Evolutionary conservation across 2,113 vertebrate species (phyloP).

Genomic region (Stegastes partitus): DNA sequence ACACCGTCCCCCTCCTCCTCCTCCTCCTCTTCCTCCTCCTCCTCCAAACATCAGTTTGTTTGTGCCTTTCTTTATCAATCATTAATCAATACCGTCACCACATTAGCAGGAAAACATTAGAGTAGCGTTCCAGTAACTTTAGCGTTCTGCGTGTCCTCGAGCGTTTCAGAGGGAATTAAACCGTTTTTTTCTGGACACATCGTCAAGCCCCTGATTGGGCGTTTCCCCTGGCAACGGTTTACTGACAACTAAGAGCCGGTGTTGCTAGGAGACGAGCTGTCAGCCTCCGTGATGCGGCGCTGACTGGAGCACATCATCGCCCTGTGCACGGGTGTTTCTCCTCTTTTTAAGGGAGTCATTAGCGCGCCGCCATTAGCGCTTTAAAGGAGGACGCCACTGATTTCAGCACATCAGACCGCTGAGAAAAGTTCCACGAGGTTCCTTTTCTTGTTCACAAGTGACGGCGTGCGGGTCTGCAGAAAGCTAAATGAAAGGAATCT

Average conservation of each 20-base stretch:
- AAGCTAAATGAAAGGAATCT: no score
- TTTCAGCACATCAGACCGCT: neutral
- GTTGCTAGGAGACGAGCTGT: constrained; percentile 35
- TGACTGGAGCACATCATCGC: neutral
- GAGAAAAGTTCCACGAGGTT: no score
- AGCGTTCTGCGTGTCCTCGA: neutral
- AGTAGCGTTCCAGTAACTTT: neutral
- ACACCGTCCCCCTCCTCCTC: neutral
- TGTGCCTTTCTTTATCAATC: no score
- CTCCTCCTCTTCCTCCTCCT: neutral
- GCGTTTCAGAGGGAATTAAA: neutral
- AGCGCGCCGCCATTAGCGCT: rapidly evolving
- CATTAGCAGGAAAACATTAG: no score
- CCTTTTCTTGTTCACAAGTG: no score
- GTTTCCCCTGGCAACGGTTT: neutral
- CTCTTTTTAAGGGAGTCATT: neutral
- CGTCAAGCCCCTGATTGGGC: neutral
- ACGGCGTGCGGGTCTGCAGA: no score
- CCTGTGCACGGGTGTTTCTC: neutral
- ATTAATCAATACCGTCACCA: no score
- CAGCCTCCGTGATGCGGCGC: constrained; percentile 5
- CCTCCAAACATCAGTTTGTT: neutral
- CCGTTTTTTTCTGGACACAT: neutral
- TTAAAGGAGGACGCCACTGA: neutral
- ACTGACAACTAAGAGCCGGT: neutral